A percentile compares a stretch with the other conserved stretches of the same genome.
Conservation (phyloP, 2,888 invertebrate species). For the Drosophila longiperda region DNA sequence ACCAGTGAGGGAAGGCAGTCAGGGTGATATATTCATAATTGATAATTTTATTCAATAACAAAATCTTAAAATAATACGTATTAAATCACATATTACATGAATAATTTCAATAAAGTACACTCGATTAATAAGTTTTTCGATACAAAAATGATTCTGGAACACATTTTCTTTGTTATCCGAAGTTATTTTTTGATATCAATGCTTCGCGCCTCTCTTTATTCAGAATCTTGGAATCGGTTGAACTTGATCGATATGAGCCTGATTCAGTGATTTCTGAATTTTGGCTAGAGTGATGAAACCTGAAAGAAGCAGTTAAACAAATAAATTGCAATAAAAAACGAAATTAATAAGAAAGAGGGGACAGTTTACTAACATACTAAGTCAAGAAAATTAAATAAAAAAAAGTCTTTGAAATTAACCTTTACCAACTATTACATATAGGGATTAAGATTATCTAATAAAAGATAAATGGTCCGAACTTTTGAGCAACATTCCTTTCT, state of each 20-base stretch:
- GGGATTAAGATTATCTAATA: conserved; percentile 45
- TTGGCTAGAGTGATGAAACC: not conserved
- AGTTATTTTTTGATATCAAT: too few relatives aligned
- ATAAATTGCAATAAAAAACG: not conserved
- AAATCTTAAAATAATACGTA: not conserved
- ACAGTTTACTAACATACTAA: not conserved
- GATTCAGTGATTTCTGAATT: not conserved
- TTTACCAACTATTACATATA: not conserved
- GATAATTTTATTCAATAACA: conserved; percentile 36
- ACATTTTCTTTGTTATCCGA: too few relatives aligned
- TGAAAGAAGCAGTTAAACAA: not conserved
- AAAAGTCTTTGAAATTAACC: not conserved
- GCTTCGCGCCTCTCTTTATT: not conserved
- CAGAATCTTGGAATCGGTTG: not conserved
- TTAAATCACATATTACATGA: too few relatives aligned
- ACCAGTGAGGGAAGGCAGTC: conserved; percentile 23
- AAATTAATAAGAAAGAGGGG: not conserved
- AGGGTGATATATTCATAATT: conserved; percentile 15
- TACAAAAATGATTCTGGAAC: too few relatives aligned
- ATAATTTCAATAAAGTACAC: not conserved
- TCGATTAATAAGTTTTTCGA: not conserved
- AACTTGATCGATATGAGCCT: not conserved
- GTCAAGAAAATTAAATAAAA: not conserved
- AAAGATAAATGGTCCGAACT: conserved; percentile 35
- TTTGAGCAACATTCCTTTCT: conserved; percentile 19